Evolutionary conservation across 2,888 invertebrate genomes (phyloP).

Genomic region (Boloria euphrosyne): DNA sequence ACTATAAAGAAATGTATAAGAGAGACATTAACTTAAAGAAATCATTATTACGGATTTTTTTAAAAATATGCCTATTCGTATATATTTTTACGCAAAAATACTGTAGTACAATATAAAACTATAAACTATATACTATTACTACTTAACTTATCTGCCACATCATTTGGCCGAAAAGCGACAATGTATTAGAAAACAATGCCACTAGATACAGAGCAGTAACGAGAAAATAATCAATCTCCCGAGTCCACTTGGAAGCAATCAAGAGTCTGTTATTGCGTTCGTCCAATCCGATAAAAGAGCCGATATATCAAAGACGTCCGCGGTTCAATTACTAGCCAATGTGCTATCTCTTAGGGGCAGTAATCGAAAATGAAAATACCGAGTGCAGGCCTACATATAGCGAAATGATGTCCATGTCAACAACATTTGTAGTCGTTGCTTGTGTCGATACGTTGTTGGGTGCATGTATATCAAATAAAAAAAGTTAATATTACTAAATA

Average conservation of each 20-base stretch:
- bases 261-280: constrained; percentile 80
- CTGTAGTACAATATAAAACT: neutral
- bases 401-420: constrained; percentile 54
- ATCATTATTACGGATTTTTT: neutral
- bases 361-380: constrained; percentile 72
- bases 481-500: no score
- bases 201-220: constrained; percentile 57
- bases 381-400: constrained; percentile 54
- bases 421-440: constrained; percentile 44
- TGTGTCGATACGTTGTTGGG: neutral
- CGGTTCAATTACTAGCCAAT: constrained; percentile 77
- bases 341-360: constrained; percentile 73
- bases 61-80: neutral
- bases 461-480: no score
- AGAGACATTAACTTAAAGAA: neutral
- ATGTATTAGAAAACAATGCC: constrained; percentile 56
- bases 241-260: constrained; percentile 80
- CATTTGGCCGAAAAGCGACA: constrained; percentile 26
- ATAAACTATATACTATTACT: no score
- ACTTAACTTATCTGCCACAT: constrained; percentile 20
- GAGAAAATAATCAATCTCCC: constrained; percentile 81
- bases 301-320: constrained; percentile 82
- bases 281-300: constrained; percentile 79
- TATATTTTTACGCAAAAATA: no score
- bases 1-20: neutral